Base-by-base conservation (phyloP, 35 echinoderm and acorn worm genomes). In the Acanthaster planci region DNA sequence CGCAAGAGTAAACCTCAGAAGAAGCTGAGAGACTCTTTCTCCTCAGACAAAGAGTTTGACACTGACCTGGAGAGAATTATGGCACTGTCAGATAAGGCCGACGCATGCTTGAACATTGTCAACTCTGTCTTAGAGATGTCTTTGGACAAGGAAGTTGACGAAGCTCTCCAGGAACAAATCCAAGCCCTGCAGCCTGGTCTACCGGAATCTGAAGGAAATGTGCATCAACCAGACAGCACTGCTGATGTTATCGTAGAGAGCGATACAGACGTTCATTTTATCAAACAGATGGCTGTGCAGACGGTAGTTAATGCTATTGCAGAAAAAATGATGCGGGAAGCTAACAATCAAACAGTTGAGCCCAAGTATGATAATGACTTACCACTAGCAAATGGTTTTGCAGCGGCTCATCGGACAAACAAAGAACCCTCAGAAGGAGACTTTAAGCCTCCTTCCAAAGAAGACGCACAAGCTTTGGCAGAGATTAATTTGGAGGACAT, bases 41-140 rank as follows among this genome's bases (percentile, higher is more conserved):
- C 64, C 7, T 72, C 64, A 3, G 64, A 72, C 30, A 26, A 72
- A 14, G 64, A 72, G 26, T 72, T 72, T 72, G 64, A 72, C 0
- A 30, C 26, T 72, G 64, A 26, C 14, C 34, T 72, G 64, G 64
- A 72, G 64, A 30, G 64, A 26, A 34, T 72, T 29, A 72, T 72
- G 64, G 64, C 64, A 72, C 34, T 72, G 34, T 72, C 64, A 14
- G 64, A 72, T 21, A 72, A 72, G 23, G 64, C 64, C 18, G 64
- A 72, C n/a, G 64, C 64, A 14, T 72, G 64, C 34, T 72, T 72
- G 64, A 72, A 72, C 34, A 72, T 72, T 72, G 64, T 72, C 2
- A 72, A 72, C 64, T 72, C 64, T 14, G 64, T 72, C 34, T 34
- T 72, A 72, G 64, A 72, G 34, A 72, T 72, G 26, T 72, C 64